Percentiles rank a stretch among this genome's conserved stretches.
phyloP scores from a whole-genome alignment of 2,797 vertebrate genomes.

The Sphenodon punctatus region DNA sequence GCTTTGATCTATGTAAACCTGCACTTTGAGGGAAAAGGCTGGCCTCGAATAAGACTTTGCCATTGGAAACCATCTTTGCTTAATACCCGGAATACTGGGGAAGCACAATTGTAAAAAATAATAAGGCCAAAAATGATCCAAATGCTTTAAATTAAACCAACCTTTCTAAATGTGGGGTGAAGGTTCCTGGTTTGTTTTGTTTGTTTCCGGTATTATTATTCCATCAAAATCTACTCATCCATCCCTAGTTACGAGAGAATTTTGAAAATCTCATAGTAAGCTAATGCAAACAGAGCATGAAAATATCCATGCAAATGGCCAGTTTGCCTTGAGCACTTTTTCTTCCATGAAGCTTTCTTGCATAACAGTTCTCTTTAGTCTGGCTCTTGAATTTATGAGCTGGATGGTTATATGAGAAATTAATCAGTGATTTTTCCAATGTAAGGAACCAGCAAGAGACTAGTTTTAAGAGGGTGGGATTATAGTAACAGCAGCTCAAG shows the following conservation, averaged over 20 bases:
- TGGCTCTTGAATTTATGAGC: not conserved
- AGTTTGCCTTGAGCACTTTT: conserved; percentile 41
- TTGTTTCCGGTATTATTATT: not conserved
- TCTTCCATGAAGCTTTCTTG: conserved; percentile 25
- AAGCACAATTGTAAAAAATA: too few species aligned
- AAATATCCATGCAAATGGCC: conserved; percentile 48
- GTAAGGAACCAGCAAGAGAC: not conserved
- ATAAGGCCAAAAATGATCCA: too few species aligned
- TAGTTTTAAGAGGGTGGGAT: not conserved
- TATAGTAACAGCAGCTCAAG: not conserved
- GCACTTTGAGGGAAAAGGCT: too few species aligned
- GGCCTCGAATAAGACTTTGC: too few species aligned
- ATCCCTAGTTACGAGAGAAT: not conserved
- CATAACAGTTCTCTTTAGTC: conserved; percentile 43
- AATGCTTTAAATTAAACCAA: too few species aligned
- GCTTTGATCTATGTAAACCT: too few species aligned
- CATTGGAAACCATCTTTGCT: too few species aligned
- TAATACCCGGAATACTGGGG: too few species aligned
- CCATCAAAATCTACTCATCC: not conserved
- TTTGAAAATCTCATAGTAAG: not conserved
- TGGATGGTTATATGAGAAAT: conserved; percentile 2
- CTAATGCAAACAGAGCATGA: conserved; percentile 53
- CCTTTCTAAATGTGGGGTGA: conserved; percentile 6
- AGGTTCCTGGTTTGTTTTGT: not conserved
- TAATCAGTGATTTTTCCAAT: not conserved